phyloP scores from a whole-genome alignment of 2,888 invertebrate genomes.

The Agriopis marginaria region DNA sequence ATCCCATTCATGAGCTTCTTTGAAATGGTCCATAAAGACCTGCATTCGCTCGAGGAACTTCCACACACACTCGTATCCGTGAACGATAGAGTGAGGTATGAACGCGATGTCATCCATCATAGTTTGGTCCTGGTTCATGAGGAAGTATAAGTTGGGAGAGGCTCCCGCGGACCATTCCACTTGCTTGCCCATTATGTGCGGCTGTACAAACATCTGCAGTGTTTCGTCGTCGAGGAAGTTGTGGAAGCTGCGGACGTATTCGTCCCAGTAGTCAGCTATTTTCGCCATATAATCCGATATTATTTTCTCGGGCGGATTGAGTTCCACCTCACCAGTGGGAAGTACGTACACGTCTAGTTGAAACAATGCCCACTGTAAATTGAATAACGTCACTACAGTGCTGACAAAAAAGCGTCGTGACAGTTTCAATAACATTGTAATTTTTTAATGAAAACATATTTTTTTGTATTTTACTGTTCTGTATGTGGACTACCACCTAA shows the following conservation, averaged over 20 bases:
- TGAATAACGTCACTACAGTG: slow-evolving; percentile 27
- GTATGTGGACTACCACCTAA: no score
- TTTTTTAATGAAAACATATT: no score
- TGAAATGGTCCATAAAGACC: slow-evolving; percentile 88
- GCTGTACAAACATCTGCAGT: slow-evolving; percentile 92
- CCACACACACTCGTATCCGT: slow-evolving; percentile 88
- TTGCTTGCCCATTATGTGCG: slow-evolving; percentile 93
- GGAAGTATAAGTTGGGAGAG: slow-evolving; percentile 90
- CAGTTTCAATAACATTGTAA: no score
- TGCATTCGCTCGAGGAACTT: slow-evolving; percentile 89
- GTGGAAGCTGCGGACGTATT: slow-evolving; percentile 89
- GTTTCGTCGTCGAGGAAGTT: slow-evolving; percentile 90
- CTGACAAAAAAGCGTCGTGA: no score
- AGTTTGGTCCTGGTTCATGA: slow-evolving; percentile 89
- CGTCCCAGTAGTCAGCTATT: slow-evolving; percentile 88
- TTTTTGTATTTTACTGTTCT: no score
- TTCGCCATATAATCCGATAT: slow-evolving; percentile 86
- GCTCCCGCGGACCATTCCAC: slow-evolving; percentile 92
- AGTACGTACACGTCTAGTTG: slow-evolving; percentile 85
- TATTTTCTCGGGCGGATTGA: slow-evolving; percentile 88
- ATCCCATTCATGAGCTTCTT: slow-evolving; percentile 89
- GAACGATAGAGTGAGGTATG: slow-evolving; percentile 85
- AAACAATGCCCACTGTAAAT: slow-evolving; percentile 87
- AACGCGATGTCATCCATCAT: slow-evolving; percentile 84
- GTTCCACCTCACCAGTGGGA: slow-evolving; percentile 68